Evolutionary conservation across 2,797 vertebrate genomes (phyloP).

Genomic region (Valencia hispanica): DNA sequence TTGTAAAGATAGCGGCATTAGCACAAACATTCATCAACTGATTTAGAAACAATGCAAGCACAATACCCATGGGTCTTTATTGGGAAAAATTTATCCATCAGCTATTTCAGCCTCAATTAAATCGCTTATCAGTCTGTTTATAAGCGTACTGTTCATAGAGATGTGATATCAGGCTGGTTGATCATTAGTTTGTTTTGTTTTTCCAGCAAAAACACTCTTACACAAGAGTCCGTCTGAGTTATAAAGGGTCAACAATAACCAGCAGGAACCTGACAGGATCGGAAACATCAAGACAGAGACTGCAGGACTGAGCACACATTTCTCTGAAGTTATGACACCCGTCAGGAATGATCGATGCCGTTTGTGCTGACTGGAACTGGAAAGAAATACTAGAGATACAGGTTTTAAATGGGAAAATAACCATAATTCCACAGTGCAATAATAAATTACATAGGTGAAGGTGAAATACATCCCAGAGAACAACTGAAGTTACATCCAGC

Average conservation of each 20-base stretch:
- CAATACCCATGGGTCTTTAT: constrained; percentile 45
- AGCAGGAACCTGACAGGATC: constrained; percentile 29
- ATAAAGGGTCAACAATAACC: constrained; percentile 31
- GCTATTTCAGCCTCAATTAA: constrained; percentile 7
- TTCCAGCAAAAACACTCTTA: constrained; percentile 24
- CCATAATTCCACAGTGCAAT: not conserved
- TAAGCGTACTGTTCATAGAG: constrained; percentile 17
- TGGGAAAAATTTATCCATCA: constrained; percentile 20
- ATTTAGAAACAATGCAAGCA: constrained; percentile 21
- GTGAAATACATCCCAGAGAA: constrained; percentile 46
- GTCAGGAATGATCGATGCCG: not conserved
- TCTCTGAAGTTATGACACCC: not conserved
- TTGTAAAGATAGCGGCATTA: constrained; percentile 1
- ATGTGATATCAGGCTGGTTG: constrained; percentile 40
- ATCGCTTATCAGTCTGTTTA: constrained; percentile 18
- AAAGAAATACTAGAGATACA: constrained; percentile 12
- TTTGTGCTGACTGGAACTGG: constrained; percentile 19
- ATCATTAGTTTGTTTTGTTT: constrained; percentile 46
- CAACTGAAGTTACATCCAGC: constrained; percentile 23
- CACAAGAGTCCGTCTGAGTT: constrained; percentile 29
- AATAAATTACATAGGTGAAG: constrained; percentile 42
- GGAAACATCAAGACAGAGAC: constrained; percentile 21
- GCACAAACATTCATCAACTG: constrained; percentile 4
- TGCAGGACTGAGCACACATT: constrained; percentile 15
- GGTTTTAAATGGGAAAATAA: constrained; percentile 5